phyloP scores from a whole-genome alignment of 2,888 invertebrate species.

The Drosophila pseudotakahashii region DNA sequence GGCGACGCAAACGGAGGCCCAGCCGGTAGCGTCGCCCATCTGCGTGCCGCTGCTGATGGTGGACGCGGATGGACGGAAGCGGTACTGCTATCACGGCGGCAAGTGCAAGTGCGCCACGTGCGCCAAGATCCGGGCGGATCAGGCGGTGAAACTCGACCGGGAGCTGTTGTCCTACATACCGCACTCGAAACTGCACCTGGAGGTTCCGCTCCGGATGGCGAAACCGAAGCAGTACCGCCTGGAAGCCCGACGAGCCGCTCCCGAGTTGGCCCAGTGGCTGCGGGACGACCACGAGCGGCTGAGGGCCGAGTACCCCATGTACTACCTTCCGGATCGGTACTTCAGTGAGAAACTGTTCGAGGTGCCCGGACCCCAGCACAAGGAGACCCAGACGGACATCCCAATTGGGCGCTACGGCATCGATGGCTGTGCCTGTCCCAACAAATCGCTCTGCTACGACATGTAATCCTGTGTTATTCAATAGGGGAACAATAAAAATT shows the following conservation, averaged over 20 bases:
- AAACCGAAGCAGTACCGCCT: slow-evolving; percentile 55
- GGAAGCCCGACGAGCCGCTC: slow-evolving; percentile 35
- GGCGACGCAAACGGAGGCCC: slow-evolving; percentile 59
- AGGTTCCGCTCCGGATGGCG: slow-evolving; percentile 55
- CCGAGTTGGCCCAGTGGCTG: slow-evolving; percentile 42
- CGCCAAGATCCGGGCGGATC: slow-evolving; percentile 25
- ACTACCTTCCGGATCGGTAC: slow-evolving; percentile 60
- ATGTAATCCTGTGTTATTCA: slow-evolving; percentile 26
- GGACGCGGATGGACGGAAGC: slow-evolving; percentile 59
- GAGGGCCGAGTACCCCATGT: slow-evolving; percentile 38
- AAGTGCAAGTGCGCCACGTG: slow-evolving; percentile 60
- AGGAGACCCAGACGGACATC: slow-evolving; percentile 62
- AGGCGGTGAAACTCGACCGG: slow-evolving; percentile 49
- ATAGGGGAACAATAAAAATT: not conserved
- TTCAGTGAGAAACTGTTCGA: slow-evolving; percentile 26
- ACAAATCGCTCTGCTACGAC: slow-evolving; percentile 65
- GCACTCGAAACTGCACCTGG: slow-evolving; percentile 41
- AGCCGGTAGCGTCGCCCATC: slow-evolving; percentile 19
- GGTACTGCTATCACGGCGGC: slow-evolving; percentile 72
- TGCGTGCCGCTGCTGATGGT: slow-evolving; percentile 67
- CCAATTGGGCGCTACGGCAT: slow-evolving; percentile 58
- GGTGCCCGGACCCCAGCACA: slow-evolving; percentile 40
- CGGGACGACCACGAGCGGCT: slow-evolving; percentile 53
- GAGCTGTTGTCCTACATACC: slow-evolving; percentile 48
- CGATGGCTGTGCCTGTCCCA: slow-evolving; percentile 65